A percentile compares a stretch with the other conserved stretches of the same genome.
phyloP scores from a whole-genome alignment of 2,888 invertebrate genomes.

The Melitaea athalia region DNA sequence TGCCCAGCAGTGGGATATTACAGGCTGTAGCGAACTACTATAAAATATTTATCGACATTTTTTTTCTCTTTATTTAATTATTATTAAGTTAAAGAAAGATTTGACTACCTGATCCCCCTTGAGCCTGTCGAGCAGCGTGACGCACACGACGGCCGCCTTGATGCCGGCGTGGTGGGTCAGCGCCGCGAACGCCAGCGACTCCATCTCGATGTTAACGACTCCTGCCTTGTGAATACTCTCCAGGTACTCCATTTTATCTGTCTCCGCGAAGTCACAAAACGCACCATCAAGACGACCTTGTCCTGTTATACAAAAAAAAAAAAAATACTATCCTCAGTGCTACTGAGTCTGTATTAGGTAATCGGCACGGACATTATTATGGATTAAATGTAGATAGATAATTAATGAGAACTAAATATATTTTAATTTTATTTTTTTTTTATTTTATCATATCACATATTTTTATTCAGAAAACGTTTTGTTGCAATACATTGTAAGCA shows the following conservation, averaged over 20 bases:
- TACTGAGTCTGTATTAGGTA: not conserved
- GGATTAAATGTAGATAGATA: not conserved
- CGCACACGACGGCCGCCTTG: constrained; percentile 96
- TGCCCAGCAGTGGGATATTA: no score
- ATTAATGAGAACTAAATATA: no score
- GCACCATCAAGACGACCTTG: constrained; percentile 98
- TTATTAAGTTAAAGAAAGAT: not conserved
- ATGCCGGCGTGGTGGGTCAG: constrained; percentile 96
- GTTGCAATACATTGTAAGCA: no score
- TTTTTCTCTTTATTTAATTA: not conserved
- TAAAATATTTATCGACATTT: no score
- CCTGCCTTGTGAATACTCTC: constrained; percentile 88
- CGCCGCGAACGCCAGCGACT: constrained; percentile 95
- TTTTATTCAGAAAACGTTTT: no score
- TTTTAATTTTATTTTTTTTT: no score
- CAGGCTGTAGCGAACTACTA: no score
- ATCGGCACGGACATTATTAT: not conserved
- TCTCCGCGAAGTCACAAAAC: constrained; percentile 95
- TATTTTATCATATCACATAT: no score
- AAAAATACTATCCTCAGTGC: not conserved
- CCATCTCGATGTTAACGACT: constrained; percentile 98
- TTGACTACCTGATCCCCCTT: constrained; percentile 93
- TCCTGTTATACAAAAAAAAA: constrained; percentile 74
- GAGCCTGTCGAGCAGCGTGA: constrained; percentile 94
- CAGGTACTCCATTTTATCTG: constrained; percentile 95